Base-by-base conservation (phyloP, 2,113 vertebrate species). In the Strigops habroptila region DNA sequence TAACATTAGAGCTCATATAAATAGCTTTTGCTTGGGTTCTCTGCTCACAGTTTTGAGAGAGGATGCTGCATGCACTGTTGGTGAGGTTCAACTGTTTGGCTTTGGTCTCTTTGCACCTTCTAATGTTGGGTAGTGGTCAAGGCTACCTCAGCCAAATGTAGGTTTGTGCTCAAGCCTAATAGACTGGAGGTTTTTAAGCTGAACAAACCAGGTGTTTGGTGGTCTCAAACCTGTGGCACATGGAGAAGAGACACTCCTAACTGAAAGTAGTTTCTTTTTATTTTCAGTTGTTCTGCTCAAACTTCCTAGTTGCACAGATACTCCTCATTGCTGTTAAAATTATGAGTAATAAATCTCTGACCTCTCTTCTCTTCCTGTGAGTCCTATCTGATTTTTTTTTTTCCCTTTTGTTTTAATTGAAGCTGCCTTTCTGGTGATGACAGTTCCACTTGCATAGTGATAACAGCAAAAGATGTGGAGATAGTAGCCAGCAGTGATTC, bases 401-500 rank as follows among this genome's bases (percentile, higher is more conserved):
- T 33, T 2, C 3, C 7, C 0, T 19, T 35, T 65, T 63, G 23
- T 67, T 70, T 86, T 49, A 67, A 16, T 65, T 16, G 73, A 91
- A 99, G 99, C 95, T 98, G 98, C 93, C 98, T 99, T 28, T 98
- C 99, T 7, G 99, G 99, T 80, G 99, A 99, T 19, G 99, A 99
- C 95, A 98, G 98, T 49, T 99, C 99, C 48, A 99, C 98, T 28
- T 99, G 98, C 43, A 94, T 99, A 69, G 97, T 99, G 91, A 99
- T 99, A 94, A 98, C 98, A 41, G 99, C 98, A 53, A 98, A 98
- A 95, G 98, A 98, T n/a, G 99, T 99, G 88, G 99, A 99, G 97
- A 99, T 99, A 67, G 98, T 99, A 70, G 99, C 99, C n/a, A 99
- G 99, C 97, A 98, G 98, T 97, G 99, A 99, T 95, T 99, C 99